phyloP scores from a whole-genome alignment of 2,888 invertebrate genomes.

The Lordiphosa andalusiaca region DNA sequence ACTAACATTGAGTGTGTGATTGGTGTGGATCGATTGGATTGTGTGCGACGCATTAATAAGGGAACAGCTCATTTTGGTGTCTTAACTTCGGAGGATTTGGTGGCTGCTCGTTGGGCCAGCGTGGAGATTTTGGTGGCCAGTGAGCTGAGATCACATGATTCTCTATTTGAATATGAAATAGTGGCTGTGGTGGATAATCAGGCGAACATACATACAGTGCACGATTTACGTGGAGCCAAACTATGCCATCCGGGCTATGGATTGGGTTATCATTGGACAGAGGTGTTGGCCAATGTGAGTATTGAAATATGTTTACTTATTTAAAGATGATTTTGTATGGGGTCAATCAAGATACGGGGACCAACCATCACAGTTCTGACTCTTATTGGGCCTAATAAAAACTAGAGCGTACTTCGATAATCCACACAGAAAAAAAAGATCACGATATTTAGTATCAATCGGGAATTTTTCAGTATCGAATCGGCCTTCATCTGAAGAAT shows the following conservation, averaged over 20 bases:
- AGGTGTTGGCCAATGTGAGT: constrained; percentile 87
- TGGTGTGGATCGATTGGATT: constrained; percentile 89
- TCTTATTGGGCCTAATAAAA: too few relatives aligned
- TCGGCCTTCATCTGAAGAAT: too few relatives aligned
- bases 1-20: constrained; percentile 86
- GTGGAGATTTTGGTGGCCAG: constrained; percentile 86
- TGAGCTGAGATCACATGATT: constrained; percentile 83
- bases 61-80: constrained; percentile 92
- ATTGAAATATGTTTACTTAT: too few relatives aligned
- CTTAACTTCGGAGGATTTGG: constrained; percentile 91
- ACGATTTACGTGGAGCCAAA: constrained; percentile 85
- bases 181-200: constrained; percentile 85
- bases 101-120: constrained; percentile 86
- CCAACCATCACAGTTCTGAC: too few relatives aligned
- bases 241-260: constrained; percentile 93
- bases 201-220: constrained; percentile 83
- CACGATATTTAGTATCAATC: too few relatives aligned
- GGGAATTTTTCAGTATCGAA: too few relatives aligned
- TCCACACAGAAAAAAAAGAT: too few relatives aligned
- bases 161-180: constrained; percentile 83
- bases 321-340: too few relatives aligned
- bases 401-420: too few relatives aligned
- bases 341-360: too few relatives aligned
- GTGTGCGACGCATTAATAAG: constrained; percentile 88
- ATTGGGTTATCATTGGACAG: constrained; percentile 87